Base-by-base conservation (phyloP, 2,797 vertebrate genomes). In the Spinibarbus caldwelli region DNA sequence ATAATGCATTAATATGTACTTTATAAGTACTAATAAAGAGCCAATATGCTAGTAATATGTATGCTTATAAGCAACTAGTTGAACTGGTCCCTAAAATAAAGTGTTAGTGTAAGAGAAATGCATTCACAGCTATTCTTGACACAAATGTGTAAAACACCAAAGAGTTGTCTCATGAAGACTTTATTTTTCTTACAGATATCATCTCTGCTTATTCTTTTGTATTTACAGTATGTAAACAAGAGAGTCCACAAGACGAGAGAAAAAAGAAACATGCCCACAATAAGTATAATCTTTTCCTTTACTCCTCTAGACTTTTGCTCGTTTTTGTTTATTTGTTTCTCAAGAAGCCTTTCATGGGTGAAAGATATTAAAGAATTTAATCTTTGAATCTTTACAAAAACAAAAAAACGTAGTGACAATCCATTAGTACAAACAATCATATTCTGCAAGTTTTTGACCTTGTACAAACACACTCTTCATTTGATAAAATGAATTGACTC, bases 211-310 rank as follows among this genome's bases (percentile, higher is more conserved):
- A 87, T 52, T 77, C 93, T 94, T 93, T 93, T 91, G 85, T 95
- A 95, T 96, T 90, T 95, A 95, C 95, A 96, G 91, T 93, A 94
- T 95, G 93, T 96, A 95, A 95, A 96, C 95, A 93, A 92, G 83
- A 85, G 84, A 92, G 94, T 90, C 87, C 91, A 80, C 79, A 92
- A 94, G 91, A 86, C 80, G 91, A 90, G 91, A 93, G 87, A 80
- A 90, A 89, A 92, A 93, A 92, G 90, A 93, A 89, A 95, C 94
- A 95, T 94, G 93, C 93, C 91, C 91, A 94, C 93, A 94, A 91
- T 92, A 89, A 90, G 88, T 91, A 91, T 89, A 91, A 90, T 92
- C 92, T 91, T 92, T 92, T 88, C 90, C 88, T 83, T 89, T 91
- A 91, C 87, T 75, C 86, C 82, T 85, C 71, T 80, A 62, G 54